These are phyloP conservation scores for Hypothenemus hampei DNA, from an alignment of 1,140 invertebrate species.

Conservation along the genomic window DNA sequence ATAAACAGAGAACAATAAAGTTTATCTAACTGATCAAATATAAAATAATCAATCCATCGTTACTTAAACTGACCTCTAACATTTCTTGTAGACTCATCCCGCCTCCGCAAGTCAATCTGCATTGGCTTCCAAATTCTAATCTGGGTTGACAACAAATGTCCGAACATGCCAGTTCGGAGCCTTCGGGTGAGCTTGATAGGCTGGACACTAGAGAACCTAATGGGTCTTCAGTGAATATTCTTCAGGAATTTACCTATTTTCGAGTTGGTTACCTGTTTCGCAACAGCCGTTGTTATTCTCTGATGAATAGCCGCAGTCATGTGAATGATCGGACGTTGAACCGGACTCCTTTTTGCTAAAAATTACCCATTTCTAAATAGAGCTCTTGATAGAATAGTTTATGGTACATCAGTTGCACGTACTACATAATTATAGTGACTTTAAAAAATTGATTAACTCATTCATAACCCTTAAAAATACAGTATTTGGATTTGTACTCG, in stretches of 20 bases:
- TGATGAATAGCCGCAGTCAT: conserved; percentile 80
- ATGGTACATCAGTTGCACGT: too few species aligned
- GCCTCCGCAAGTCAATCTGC: conserved; percentile 46
- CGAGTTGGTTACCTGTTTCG: conserved; percentile 44
- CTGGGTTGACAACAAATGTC: conserved; percentile 78
- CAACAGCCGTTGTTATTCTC: conserved; percentile 67
- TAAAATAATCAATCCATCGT: not conserved
- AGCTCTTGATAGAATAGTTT: too few species aligned
- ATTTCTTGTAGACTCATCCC: conserved; percentile 62
- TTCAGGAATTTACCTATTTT: not conserved
- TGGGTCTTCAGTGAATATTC: too few species aligned
- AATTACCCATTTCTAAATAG: too few species aligned
- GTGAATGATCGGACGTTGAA: conserved; percentile 62
- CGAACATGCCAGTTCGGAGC: conserved; percentile 78
- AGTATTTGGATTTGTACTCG: too few species aligned
- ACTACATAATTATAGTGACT: too few species aligned
- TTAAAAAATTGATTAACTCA: too few species aligned
- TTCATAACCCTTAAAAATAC: too few species aligned
- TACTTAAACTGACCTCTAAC: conserved; percentile 62
- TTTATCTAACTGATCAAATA: not conserved
- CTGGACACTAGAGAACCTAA: conserved; percentile 59
- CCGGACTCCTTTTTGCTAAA: conserved; percentile 47
- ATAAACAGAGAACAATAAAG: not conserved
- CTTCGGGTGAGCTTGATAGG: conserved; percentile 70
- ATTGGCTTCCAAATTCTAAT: conserved; percentile 45